Base-by-base conservation (phyloP, 2,888 invertebrate species). In the Polylopha cassiicola region DNA sequence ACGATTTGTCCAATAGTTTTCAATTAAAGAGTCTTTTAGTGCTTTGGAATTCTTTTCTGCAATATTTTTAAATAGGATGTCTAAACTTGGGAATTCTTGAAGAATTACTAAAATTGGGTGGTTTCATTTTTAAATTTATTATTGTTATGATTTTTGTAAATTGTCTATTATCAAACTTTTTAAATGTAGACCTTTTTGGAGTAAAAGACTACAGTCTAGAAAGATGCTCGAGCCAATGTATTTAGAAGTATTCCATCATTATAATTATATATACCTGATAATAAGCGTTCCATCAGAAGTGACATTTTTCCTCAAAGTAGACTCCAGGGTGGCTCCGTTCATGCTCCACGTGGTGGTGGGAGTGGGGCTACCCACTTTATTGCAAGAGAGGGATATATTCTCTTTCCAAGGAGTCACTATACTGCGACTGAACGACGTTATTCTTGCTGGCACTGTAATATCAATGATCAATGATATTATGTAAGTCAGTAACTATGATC, bases 341-440 rank as follows among this genome's bases (percentile, higher is more conserved):
- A 93, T 90, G 39, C 90, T 91, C 95, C 95, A 95, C 28, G 89
- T 88, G 11, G 92, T 90, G 1, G 90, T 88, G 0, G 95, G 94
- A 2, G 89, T 84, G 0, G 96, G 95, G 1, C 92, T 86, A 2
- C 97, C 97, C 0, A 96, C 95, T 67, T 92, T 91, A 53, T 91
- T 90, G 64, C 97, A 97, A 0, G 93, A 91, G 18, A 97, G 75
- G 15, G 90, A 90, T 20, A 96, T 89, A 57, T 94, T 92, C 65
- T 93, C 93, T 60, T 95, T 95, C 95, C 96, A 97, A 1, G 95
- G 94, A 3, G 91, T 92, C 15, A 92, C 88, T 48, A 93, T 89
- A 53, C 89, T 89, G 46, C 90, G 88, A 52, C 94, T 94, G 74
- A 97, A 97, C 30, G 95, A 95, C 2, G 95, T 93, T 66, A 97